A percentile compares a stretch with the other conserved stretches of the same genome.
phyloP scores from a whole-genome alignment of 2,888 invertebrate genomes.

The Nephrotoma flavescens region DNA sequence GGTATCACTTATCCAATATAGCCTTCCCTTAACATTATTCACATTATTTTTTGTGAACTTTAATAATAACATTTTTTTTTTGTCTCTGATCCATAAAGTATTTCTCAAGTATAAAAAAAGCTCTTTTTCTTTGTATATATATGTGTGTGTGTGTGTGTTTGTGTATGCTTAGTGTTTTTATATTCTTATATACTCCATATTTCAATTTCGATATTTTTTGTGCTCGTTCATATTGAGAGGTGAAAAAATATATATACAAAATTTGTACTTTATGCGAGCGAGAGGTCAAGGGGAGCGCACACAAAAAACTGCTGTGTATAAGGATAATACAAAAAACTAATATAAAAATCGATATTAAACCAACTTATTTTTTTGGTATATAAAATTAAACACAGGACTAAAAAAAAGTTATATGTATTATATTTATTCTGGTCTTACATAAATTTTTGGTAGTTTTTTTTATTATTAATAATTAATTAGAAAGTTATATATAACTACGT shows the following conservation, averaged over 20 bases:
- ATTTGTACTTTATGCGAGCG: background rate
- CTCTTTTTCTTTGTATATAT: background rate
- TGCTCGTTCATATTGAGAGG: background rate
- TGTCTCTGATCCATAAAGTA: background rate
- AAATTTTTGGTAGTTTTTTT: background rate
- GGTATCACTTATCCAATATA: background rate
- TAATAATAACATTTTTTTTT: background rate
- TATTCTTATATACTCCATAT: background rate
- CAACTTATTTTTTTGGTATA: background rate
- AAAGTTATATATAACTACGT: background rate
- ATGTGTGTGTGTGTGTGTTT: background rate
- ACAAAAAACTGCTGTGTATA: background rate
- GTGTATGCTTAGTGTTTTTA: background rate
- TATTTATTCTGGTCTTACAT: background rate
- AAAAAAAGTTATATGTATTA: background rate
- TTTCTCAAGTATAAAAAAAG: background rate
- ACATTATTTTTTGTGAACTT: background rate
- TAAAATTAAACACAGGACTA: background rate
- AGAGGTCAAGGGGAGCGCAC: background rate
- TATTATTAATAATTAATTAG: background rate
- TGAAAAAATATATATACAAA: background rate
- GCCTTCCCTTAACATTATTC: background rate
- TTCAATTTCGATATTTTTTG: background rate
- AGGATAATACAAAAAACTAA: background rate
- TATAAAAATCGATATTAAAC: background rate